phyloP scores from a whole-genome alignment of 2,888 invertebrate species.

The Steinernema hermaphroditum region DNA sequence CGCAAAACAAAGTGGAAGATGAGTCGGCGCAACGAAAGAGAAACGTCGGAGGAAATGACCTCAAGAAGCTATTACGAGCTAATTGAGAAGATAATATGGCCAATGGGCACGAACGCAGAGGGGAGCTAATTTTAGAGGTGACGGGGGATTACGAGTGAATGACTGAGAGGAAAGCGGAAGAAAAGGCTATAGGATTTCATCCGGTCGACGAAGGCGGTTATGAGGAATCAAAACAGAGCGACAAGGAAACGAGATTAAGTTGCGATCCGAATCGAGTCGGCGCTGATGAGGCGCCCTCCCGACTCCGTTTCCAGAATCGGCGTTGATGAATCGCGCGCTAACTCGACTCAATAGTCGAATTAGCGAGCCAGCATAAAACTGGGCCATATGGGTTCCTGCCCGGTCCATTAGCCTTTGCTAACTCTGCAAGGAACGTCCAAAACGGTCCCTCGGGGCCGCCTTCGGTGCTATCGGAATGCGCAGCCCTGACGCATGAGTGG shows the following conservation, averaged over 20 bases:
- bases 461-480: background rate
- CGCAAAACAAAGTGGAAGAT: no score
- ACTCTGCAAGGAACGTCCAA: constrained; percentile 3
- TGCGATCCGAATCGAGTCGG: constrained; percentile 4
- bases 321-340: constrained; percentile 26
- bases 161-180: background rate
- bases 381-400: constrained; percentile 27
- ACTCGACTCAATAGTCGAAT: constrained; percentile 30
- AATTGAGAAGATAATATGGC: constrained; percentile 4
- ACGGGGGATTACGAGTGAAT: background rate
- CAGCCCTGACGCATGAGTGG: background rate
- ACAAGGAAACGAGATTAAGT: constrained; percentile 5
- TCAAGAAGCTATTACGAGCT: no score
- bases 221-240: constrained; percentile 13
- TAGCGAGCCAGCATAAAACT: constrained; percentile 8
- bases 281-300: constrained; percentile 12
- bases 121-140: constrained; percentile 11
- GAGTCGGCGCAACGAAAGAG: no score
- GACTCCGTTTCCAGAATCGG: background rate
- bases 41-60: no score
- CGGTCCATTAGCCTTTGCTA: constrained; percentile 21
- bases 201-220: background rate
- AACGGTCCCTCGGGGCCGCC: constrained; percentile 5
- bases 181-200: constrained; percentile 8
- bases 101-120: background rate